Percentiles rank a stretch among this genome's conserved stretches.
phyloP scores from a whole-genome alignment of 2,113 vertebrate species.

The Percina caprodes region DNA sequence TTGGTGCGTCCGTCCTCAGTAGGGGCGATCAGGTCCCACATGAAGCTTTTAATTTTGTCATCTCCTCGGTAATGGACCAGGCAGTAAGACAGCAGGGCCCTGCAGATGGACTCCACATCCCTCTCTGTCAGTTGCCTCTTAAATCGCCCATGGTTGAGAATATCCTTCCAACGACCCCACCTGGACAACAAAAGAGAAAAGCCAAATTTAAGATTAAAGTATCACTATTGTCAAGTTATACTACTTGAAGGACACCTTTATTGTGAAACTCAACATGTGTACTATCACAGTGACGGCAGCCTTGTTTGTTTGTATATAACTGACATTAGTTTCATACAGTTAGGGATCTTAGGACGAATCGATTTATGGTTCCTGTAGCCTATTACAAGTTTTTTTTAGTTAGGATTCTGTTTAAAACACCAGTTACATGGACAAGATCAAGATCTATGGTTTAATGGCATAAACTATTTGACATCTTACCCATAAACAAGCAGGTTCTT shows the following conservation, averaged over 20 bases:
- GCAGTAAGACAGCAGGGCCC: conserved; percentile 94
- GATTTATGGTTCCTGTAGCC: background rate
- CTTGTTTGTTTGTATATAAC: background rate
- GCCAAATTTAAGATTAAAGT: background rate
- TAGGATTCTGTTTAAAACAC: background rate
- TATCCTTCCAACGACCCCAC: conserved; percentile 98
- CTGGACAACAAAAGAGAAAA: conserved; percentile 70
- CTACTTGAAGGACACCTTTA: background rate
- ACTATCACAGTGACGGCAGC: background rate
- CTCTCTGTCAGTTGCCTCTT: conserved; percentile 95
- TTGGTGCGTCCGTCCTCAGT: conserved; percentile 94
- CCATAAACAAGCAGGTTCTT: conserved; percentile 98
- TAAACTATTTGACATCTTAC: conserved; percentile 75
- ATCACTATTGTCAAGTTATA: background rate
- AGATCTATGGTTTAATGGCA: background rate
- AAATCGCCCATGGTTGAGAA: conserved; percentile 96
- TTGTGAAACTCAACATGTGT: background rate
- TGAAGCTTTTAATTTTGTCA: conserved; percentile 99
- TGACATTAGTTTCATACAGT: background rate
- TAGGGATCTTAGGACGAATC: background rate
- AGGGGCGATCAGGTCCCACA: conserved; percentile 99
- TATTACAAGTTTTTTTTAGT: background rate
- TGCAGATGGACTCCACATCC: conserved; percentile 97
- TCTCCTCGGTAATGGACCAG: conserved; percentile 97
- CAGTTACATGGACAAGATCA: background rate